A percentile compares a stretch with the other conserved stretches of the same genome.
Conservation (phyloP, 2,113 vertebrate species). For the Takifugu flavidus region DNA sequence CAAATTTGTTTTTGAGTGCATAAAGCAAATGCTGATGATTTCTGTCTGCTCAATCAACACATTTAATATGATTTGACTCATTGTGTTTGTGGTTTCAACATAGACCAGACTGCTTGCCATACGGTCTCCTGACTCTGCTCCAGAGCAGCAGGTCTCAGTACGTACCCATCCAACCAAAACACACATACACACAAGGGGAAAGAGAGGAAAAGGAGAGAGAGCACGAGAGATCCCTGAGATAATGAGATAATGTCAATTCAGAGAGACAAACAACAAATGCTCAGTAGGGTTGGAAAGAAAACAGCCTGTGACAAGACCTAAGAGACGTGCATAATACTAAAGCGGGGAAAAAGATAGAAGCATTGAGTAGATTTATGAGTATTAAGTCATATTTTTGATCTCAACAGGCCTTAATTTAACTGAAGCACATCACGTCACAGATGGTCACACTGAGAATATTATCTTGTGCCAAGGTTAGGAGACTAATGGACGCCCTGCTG, state of each 20-base stretch:
- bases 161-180: constrained; percentile 18
- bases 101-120: constrained; percentile 14
- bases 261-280: constrained; percentile 17
- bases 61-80: neutral
- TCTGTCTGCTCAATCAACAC: no score
- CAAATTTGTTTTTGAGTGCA: no score
- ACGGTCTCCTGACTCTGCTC: constrained; percentile 49
- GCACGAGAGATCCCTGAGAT: constrained; percentile 16
- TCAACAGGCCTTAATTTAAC: constrained; percentile 8
- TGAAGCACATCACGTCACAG: constrained; percentile 50
- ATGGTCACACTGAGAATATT: constrained; percentile 59
- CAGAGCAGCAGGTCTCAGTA: constrained; percentile 37
- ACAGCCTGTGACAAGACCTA: constrained; percentile 34
- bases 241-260: constrained; percentile 48
- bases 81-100: constrained; percentile 3
- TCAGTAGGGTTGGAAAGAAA: neutral
- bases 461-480: constrained; percentile 53
- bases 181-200: neutral
- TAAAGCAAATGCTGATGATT: no score
- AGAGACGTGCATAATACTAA: constrained; percentile 2
- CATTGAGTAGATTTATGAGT: neutral
- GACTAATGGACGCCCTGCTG: constrained; percentile 12
- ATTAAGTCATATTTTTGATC: constrained; percentile 20
- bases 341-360: no score
- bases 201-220: no score